Evolutionary conservation across 2,888 invertebrate genomes (phyloP), one percentile per base, ranked within the genome.

Genomic region (Reticulitermes lucifugus): DNA sequence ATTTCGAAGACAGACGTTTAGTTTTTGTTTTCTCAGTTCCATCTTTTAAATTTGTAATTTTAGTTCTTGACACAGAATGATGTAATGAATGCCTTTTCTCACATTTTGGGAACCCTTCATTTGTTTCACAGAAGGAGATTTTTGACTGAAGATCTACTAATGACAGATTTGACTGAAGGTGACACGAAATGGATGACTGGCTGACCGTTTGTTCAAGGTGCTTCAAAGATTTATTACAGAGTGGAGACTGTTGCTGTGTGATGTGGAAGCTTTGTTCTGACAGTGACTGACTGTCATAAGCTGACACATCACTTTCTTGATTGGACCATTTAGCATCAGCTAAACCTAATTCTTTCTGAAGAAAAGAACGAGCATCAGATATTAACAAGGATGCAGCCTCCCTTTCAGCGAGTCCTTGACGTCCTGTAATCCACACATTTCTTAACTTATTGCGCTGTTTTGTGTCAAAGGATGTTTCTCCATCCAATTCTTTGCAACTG

Each of bases 341-440:
- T 43, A 86, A 92, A 5, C 96, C 96, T 87, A 97, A 93, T 91
- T 97, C 96, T 88, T 93, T 92, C 90, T 95, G 92, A 12, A 94
- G 90, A 86, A 93, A 93, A 88, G 92, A 92, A 89, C 97, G 94
- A 46, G 98, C 98, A 91, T 97, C 97, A 29, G 91, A 89, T 35
- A 98, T 94, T 35, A 98, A 92, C 87, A 96, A 92, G 86, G 93
- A 91, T 6, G 98, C 97, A 9, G 98, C 98, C 91, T 98, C 95
- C 84, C 92, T 93, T 84, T 96, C 95, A 1, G 97, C 96, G 88
- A 98, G 90, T 59, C 96, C 97, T 88, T 95, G 93, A 89, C 93
- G 94, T 29, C 97, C 97, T 2, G 95, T 96, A 22, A 97, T 94
- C 93, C 96, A 96, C 86, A 97, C 93, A 88, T 93, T 94, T 89